Evolutionary conservation across 2,797 vertebrate species (phyloP).

Genomic region (Neosilurus hyrtlii): DNA sequence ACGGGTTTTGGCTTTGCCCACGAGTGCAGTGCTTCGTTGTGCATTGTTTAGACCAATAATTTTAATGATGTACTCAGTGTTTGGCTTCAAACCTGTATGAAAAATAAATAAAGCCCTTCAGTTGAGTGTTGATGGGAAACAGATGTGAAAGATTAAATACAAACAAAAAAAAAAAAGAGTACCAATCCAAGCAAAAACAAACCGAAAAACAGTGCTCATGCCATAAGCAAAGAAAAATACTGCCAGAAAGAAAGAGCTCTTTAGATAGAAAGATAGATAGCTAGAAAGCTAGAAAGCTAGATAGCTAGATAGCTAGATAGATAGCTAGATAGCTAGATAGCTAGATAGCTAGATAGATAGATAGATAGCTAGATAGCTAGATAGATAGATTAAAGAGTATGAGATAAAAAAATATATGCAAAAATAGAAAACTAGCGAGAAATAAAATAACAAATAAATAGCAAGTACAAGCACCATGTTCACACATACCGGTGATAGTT

Average conservation of each 20-base stretch:
- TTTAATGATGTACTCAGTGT: slow-evolving; percentile 86
- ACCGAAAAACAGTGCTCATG: background rate
- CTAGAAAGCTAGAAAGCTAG: background rate
- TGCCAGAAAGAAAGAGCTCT: background rate
- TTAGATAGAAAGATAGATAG: background rate
- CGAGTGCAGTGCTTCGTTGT: slow-evolving; percentile 85
- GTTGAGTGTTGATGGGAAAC: background rate
- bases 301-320: too few relatives aligned
- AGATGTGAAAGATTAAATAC: slow-evolving; percentile 2
- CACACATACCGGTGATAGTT: slow-evolving; percentile 76
- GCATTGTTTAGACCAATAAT: slow-evolving; percentile 87
- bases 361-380: background rate
- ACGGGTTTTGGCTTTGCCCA: slow-evolving; percentile 93
- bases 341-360: background rate
- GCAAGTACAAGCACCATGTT: background rate
- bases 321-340: background rate
- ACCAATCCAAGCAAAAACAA: background rate
- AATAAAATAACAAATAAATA: background rate
- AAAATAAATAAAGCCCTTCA: slow-evolving; percentile 28
- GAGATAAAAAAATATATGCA: background rate
- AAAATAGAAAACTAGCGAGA: background rate
- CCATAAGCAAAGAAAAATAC: background rate
- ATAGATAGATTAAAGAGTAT: too few relatives aligned
- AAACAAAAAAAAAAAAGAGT: background rate
- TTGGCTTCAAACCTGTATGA: slow-evolving; percentile 84